Percentiles rank a stretch among this genome's conserved stretches.
phyloP scores from a whole-genome alignment of 2,888 invertebrate species.

The Pandemis cinnamomeana region DNA sequence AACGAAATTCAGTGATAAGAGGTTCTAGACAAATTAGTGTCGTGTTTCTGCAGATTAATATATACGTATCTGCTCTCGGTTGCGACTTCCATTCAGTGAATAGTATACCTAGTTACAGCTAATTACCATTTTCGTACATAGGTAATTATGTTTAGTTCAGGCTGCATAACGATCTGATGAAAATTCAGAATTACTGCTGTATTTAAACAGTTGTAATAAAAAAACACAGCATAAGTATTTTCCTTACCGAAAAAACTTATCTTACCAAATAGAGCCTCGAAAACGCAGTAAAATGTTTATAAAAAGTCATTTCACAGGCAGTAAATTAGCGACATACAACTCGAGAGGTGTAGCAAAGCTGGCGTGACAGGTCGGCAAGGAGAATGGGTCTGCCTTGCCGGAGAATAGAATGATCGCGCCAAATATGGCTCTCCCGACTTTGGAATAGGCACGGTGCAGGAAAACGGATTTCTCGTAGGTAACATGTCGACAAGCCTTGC shows the following conservation, averaged over 20 bases:
- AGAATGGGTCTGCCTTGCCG: conserved; percentile 12
- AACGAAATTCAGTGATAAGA: no score
- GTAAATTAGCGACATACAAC: conserved; percentile 10
- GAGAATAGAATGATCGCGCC: conserved; percentile 38
- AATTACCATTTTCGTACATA: no score
- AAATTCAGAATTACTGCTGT: no score
- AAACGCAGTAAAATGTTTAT: neutral
- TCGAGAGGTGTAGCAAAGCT: neutral
- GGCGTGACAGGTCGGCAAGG: conserved; percentile 26
- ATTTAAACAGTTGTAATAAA: no score
- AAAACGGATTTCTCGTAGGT: conserved; percentile 32
- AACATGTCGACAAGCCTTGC: conserved; percentile 22
- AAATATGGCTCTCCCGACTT: conserved; percentile 29
- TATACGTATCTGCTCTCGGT: no score
- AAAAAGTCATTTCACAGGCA: conserved; percentile 29
- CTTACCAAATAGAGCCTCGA: conserved; percentile 6
- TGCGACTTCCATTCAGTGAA: no score
- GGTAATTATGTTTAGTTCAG: no score
- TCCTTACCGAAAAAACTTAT: neutral
- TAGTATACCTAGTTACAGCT: no score
- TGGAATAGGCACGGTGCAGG: conserved; percentile 28
- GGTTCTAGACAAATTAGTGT: no score
- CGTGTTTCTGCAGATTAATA: no score
- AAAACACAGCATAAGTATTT: no score
- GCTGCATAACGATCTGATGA: no score